Evolutionary conservation across 2,888 invertebrate species (phyloP), one percentile per base, ranked within the genome.

Genomic region (Mechanitis mazaeus): DNA sequence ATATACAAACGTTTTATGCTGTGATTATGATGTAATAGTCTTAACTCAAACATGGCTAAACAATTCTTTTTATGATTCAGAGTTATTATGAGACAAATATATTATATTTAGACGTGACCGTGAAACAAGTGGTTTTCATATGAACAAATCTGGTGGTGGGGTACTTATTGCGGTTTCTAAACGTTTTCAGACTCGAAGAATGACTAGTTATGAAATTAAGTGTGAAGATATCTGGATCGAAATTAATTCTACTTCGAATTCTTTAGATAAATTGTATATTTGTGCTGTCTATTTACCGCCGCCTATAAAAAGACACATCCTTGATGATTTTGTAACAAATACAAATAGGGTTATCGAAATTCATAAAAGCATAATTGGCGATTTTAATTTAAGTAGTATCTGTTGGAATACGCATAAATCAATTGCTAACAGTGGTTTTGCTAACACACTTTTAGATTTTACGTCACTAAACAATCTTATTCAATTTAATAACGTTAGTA

Each of bases 31-130:
- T 33, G 45, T 70, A 12, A 67, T 71, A 28, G 60, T 61, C 6
- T 72, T 20, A 68, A 45, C 65, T 42, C 68, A 72, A 60, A 68
- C 69, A 3, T 72, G 69, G 69, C 33, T 72, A 3, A 69, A 68
- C 33, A n/a, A 45, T 45, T 60, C 54, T 50, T 63, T 71, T 33
- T 35, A 42, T 12, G 58, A 65, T 45, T 55, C 61, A 33, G 71
- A 70, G 54, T 58, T 69, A 31, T 63, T 72, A 33, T 69, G 70
- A 33, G 12, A 58, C 3, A 55, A 68, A 31, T 71, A 71, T 55
- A 42, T 59, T 28, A 61, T 70, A 0, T 69, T 68, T 53, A 66
- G 70, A 35, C 64, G 67, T 33, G 70, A 72, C 59, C 55, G 69
- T 4, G 53, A 28, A 58, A 59, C 54, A 35, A 55, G 54, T 5